phyloP scores from a whole-genome alignment of 2,888 invertebrate genomes.

The Drosophila prostipennis region DNA sequence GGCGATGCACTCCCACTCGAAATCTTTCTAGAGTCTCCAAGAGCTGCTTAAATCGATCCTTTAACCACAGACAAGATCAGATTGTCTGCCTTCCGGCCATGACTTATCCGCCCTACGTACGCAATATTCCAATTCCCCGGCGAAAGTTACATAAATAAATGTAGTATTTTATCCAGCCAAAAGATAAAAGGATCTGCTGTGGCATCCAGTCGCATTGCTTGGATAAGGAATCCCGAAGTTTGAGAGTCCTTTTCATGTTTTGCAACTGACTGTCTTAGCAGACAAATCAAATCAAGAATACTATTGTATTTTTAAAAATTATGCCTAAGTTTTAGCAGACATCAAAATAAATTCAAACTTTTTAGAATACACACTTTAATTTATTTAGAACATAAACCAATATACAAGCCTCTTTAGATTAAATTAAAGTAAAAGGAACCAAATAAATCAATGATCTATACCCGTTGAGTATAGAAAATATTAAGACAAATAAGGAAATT shows the following conservation, averaged over 20 bases:
- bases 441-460: not conserved
- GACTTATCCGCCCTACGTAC: slow-evolving; percentile 18
- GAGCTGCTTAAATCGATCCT: not conserved
- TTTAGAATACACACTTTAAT: no score
- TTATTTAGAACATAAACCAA: no score
- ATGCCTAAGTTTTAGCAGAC: no score
- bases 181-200: slow-evolving; percentile 1
- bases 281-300: not conserved
- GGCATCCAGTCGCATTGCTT: slow-evolving; percentile 19
- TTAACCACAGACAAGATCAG: not conserved
- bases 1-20: not conserved
- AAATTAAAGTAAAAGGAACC: not conserved
- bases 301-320: not conserved
- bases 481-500: not conserved
- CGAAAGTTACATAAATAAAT: not conserved
- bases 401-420: not conserved
- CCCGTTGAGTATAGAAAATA: not conserved
- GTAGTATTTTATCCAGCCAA: not conserved
- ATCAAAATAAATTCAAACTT: not conserved
- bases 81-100: slow-evolving; percentile 20
- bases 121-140: not conserved
- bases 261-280: slow-evolving; percentile 24
- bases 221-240: not conserved
- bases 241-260: not conserved
- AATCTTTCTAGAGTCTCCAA: not conserved